Evolutionary conservation across 1,140 invertebrate genomes (phyloP), one percentile per base, ranked within the genome.

Genomic region (Drosophila orena): DNA sequence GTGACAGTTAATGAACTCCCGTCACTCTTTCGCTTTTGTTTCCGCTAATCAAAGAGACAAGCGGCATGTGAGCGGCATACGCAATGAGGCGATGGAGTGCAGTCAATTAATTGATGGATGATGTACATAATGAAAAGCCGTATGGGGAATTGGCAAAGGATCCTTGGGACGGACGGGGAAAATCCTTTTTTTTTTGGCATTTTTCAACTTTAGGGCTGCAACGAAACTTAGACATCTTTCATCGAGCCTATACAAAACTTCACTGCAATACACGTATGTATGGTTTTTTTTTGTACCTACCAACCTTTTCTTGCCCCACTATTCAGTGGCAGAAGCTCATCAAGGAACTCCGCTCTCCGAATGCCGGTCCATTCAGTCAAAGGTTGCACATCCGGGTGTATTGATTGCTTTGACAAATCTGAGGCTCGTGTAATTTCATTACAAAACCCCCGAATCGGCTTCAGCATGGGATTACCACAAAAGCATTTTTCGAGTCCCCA

Each of bases 341-440:
- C 59, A 68, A 68, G 35, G 64, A 68, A 64, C 35, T 15, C 24
- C n/a, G 8, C n/a, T 17, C 30, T 20, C 43, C 27, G 38, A 15
- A 22, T 27, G 34, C 49, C 15, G 34, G 61, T n/a, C 10, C 24
- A 64, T 38, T 40, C 68, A 42, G 47, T 43, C 60, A 38, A 56
- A 65, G 53, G 46, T 57, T 75, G 54, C 60, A 75, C 50, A 50
- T 68, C 64, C 57, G 64, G 62, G 17, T 65, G 27, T 71, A 88
- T 86, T 86, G 81, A 86, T 86, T 86, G 78, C 83, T 81, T 83
- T 88, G 83, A 86, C 79, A 86, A 86, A 86, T 86, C 81, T 88
- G 81, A 71, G 65, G 78, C 60, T 64, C 58, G 56, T 61, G 81
- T 86, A 88, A 86, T 86, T 81, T 88, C 70, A 88, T 85, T 85